Evolutionary conservation across 53 echinoderm and acorn worm genomes (phyloP).

Genomic region (Echinarachnius parma): DNA sequence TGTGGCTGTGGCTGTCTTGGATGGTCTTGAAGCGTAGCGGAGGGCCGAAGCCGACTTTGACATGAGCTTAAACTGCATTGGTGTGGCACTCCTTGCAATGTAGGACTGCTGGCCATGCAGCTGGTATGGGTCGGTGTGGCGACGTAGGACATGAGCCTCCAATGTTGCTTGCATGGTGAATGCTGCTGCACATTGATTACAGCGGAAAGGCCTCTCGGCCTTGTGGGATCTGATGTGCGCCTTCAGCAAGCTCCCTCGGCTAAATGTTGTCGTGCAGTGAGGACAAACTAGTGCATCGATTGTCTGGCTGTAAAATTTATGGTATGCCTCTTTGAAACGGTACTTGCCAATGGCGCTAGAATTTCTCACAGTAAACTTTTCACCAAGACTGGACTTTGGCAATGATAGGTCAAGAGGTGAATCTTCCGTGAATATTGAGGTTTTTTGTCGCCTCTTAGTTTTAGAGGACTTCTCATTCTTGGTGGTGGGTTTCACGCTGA

Average conservation of each 20-base stretch:
- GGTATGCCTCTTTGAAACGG: conserved; percentile 79
- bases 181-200: conserved; percentile 84
- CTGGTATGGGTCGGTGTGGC: conserved; percentile 60
- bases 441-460: conserved; percentile 4
- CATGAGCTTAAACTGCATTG: conserved; percentile 92
- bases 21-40: conserved; percentile 19
- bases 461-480: neutral
- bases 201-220: conserved; percentile 81
- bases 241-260: conserved; percentile 72
- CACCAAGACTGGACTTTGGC: conserved; percentile 53
- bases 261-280: conserved; percentile 68
- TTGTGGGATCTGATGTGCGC: conserved; percentile 86
- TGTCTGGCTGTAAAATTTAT: conserved; percentile 78
- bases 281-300: conserved; percentile 88
- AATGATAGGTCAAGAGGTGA: conserved; percentile 76
- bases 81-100: conserved; percentile 83
- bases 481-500: conserved; percentile 53
- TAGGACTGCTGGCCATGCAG: conserved; percentile 57
- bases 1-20: conserved; percentile 28
- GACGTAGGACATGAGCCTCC: conserved; percentile 81
- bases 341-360: conserved; percentile 50
- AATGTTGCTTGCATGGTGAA: conserved; percentile 83
- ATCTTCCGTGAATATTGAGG: conserved; percentile 43
- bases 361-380: conserved; percentile 10
- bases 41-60: conserved; percentile 20